phyloP scores from a whole-genome alignment of 1,140 invertebrate genomes.

The Drosophila aff. region DNA sequence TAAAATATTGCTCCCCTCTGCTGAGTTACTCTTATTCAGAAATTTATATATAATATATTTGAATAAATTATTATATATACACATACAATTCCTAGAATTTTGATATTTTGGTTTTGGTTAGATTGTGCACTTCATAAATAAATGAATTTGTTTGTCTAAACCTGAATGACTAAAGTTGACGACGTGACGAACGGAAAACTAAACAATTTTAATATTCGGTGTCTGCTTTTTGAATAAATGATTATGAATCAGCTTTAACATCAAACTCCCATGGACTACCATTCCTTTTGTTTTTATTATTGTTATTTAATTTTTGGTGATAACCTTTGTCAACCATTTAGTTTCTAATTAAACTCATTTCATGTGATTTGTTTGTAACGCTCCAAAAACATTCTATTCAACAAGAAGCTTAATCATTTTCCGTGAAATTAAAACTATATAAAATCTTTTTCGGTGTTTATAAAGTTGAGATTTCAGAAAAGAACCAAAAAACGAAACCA shows the following conservation, averaged over 20 bases:
- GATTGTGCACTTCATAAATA: no score
- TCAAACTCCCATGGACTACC: neutral
- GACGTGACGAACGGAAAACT: no score
- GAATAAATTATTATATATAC: no score
- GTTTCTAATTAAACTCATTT: neutral
- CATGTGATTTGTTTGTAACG: neutral
- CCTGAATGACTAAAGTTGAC: no score
- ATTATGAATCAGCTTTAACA: no score
- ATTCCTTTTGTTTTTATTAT: neutral
- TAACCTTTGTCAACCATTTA: neutral
- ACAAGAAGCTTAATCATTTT: neutral
- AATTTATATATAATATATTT: no score
- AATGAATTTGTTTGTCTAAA: no score
- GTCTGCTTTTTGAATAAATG: no score
- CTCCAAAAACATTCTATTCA: neutral
- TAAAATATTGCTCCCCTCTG: neutral
- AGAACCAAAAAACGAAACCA: conserved; percentile 24
- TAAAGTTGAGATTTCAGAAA: neutral
- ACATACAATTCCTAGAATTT: neutral
- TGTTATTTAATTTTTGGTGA: neutral
- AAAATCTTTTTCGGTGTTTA: neutral
- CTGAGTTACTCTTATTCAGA: no score
- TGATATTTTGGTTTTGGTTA: no score
- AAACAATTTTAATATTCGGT: no score
- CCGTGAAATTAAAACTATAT: neutral